phyloP scores from a whole-genome alignment of 2,888 invertebrate genomes.

The Luperina nickerlii region DNA sequence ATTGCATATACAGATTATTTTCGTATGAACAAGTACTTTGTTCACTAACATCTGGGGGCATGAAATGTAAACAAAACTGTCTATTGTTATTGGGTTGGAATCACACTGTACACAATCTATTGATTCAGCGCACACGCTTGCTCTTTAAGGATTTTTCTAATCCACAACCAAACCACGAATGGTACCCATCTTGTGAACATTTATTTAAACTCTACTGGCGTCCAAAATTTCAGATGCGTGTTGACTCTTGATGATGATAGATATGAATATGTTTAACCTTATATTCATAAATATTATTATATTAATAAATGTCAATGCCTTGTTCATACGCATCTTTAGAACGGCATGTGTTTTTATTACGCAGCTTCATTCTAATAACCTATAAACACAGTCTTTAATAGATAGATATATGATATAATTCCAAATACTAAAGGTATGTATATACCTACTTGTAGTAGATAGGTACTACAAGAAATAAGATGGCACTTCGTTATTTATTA shows the following conservation, averaged over 20 bases:
- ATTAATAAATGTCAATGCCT: slow-evolving; percentile 21
- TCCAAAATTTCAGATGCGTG: slow-evolving; percentile 18
- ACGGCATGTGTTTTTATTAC: slow-evolving; percentile 12
- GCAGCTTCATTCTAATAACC: background rate
- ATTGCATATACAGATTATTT: slow-evolving; percentile 48
- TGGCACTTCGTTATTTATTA: slow-evolving; percentile 8
- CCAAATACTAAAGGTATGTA: background rate
- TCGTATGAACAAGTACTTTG: slow-evolving; percentile 25
- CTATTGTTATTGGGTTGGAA: slow-evolving; percentile 22
- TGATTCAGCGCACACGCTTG: slow-evolving; percentile 8
- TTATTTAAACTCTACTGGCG: background rate
- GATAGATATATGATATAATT: background rate
- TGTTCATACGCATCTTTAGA: slow-evolving; percentile 15
- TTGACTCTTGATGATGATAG: background rate
- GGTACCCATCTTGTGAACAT: background rate
- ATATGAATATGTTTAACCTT: slow-evolving; percentile 25
- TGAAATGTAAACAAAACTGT: slow-evolving; percentile 60
- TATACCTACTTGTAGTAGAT: background rate
- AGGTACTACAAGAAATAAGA: background rate
- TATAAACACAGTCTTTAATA: background rate
- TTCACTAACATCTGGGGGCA: slow-evolving; percentile 32
- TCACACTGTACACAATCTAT: slow-evolving; percentile 10
- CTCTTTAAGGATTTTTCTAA: background rate
- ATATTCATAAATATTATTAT: slow-evolving; percentile 5
- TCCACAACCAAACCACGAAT: background rate